These are phyloP conservation scores for Hemiscyllium ocellatum DNA, from an alignment of 2,113 vertebrate genomes.

Conservation along the genomic window DNA sequence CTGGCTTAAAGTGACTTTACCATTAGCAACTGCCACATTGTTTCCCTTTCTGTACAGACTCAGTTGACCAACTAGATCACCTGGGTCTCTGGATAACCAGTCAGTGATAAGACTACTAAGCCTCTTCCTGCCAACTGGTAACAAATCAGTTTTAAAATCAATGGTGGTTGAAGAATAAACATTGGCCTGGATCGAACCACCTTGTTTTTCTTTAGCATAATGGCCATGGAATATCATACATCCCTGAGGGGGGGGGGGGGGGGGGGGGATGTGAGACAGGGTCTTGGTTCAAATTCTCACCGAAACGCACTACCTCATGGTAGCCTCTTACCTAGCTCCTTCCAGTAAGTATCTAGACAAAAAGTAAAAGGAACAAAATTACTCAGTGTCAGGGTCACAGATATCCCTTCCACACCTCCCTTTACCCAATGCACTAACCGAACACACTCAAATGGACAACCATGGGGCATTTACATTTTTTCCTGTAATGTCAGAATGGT, in stretches of 20 bases:
- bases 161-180: not conserved
- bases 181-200: not conserved
- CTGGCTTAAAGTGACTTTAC: no score
- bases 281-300: no score
- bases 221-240: not conserved
- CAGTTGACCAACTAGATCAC: no score
- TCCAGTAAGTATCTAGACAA: not conserved
- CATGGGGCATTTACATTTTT: not conserved
- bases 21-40: no score
- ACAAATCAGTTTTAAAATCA: not conserved
- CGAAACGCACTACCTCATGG: not conserved
- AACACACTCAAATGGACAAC: not conserved
- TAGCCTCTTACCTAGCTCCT: not conserved
- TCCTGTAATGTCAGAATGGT: not conserved
- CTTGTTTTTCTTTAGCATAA: not conserved
- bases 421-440: not conserved
- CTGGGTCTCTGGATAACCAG: no score
- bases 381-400: not conserved
- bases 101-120: no score
- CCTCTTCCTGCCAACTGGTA: no score
- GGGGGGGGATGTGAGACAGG: no score
- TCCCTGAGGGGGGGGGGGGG: not conserved
- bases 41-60: no score
- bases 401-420: not conserved
- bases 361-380: not conserved